phyloP scores from a whole-genome alignment of 92 coral and sea anemone species.

The Paramuricea clavata region DNA sequence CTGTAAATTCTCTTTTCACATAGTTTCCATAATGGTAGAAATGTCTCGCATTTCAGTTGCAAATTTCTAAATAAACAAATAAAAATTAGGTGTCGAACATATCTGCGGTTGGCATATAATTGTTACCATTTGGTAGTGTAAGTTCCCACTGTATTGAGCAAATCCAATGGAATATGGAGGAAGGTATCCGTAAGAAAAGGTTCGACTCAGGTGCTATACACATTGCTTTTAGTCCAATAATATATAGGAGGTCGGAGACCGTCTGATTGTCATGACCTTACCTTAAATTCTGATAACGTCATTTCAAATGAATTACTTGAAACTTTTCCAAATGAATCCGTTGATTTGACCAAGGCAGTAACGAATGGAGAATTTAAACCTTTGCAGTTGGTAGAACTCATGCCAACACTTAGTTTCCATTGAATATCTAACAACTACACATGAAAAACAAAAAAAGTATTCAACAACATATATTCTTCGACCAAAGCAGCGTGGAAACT shows the following conservation, averaged over 20 bases:
- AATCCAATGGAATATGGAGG: too few species aligned
- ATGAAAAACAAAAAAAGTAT: neutral
- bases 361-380: conserved; percentile 95
- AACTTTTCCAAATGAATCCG: conserved; percentile 88
- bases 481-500: too few species aligned
- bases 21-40: conserved; percentile 85
- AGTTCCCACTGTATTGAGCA: too few species aligned
- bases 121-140: neutral
- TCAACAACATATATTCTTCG: neutral
- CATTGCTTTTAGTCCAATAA: neutral
- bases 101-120: neutral
- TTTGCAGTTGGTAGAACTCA: conserved; percentile 91
- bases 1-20: too few species aligned
- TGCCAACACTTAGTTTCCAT: conserved; percentile 96
- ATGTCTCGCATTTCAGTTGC: conserved; percentile 87
- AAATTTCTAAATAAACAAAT: conserved; percentile 75
- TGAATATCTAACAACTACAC: conserved; percentile 83
- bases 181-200: neutral
- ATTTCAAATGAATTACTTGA: conserved; percentile 83
- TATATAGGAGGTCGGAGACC: neutral
- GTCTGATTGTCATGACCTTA: conserved; percentile 1
- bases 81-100: neutral
- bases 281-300: conserved; percentile 98
- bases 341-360: conserved; percentile 74
- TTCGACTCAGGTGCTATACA: neutral